Conservation (phyloP, 1,140 invertebrate species). For the Macrocentrus cingulum region DNA sequence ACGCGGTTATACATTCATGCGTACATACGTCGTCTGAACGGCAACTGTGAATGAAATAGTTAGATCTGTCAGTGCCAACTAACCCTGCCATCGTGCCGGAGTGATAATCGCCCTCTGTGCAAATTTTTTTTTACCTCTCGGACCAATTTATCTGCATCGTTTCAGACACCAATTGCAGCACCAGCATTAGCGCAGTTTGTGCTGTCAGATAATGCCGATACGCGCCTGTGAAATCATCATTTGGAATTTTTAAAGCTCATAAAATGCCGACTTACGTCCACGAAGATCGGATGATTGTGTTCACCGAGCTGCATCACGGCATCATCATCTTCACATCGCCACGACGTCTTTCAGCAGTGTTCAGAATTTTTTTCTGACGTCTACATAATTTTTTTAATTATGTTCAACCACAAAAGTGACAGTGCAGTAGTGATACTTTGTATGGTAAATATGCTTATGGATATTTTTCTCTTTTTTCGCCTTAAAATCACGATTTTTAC, state of each 20-base stretch:
- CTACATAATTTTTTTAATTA: no score
- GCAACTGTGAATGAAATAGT: slow-evolving; percentile 50
- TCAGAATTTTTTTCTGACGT: neutral
- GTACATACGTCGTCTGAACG: slow-evolving; percentile 12
- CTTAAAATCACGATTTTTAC: no score
- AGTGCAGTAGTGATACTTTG: neutral
- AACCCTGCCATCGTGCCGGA: slow-evolving; percentile 44
- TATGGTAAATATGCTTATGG: neutral
- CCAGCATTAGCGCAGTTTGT: no score
- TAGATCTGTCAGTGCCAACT: slow-evolving; percentile 52
- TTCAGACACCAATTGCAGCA: no score
- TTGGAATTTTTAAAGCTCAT: slow-evolving; percentile 1
- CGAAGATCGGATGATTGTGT: neutral
- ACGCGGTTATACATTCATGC: slow-evolving; percentile 26
- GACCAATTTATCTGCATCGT: no score
- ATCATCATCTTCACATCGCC: neutral
- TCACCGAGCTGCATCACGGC: neutral
- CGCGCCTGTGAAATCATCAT: neutral
- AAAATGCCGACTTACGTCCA: slow-evolving; percentile 10
- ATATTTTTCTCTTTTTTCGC: no score
- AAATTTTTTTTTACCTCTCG: neutral
- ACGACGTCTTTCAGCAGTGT: neutral
- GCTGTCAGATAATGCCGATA: no score
- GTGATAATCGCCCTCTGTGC: slow-evolving; percentile 8
- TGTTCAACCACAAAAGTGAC: no score